Conservation (phyloP, 1,140 invertebrate genomes). For the Eurosta solidaginis region DNA sequence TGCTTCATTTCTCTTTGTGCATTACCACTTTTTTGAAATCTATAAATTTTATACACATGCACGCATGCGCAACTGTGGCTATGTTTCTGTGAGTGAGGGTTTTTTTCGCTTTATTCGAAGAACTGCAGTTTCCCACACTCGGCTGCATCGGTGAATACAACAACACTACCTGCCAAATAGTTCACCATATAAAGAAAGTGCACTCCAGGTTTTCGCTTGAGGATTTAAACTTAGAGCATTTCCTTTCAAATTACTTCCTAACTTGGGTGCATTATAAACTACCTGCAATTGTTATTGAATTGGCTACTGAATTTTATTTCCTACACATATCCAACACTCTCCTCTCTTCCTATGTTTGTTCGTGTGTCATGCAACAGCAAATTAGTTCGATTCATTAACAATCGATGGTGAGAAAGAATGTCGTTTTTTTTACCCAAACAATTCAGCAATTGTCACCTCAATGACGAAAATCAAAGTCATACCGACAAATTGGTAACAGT, state of each 20-base stretch:
- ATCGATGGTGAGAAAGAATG: background rate
- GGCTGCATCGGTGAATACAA: background rate
- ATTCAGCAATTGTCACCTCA: constrained; percentile 22
- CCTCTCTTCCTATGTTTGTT: background rate
- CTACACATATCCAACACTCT: background rate
- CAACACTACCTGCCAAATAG: background rate
- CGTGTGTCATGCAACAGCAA: background rate
- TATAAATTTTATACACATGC: background rate
- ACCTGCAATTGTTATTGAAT: background rate
- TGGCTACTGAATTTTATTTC: constrained; percentile 1
- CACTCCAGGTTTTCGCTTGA: background rate
- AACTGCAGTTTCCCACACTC: constrained; percentile 23
- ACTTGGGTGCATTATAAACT: background rate
- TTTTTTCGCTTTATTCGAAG: background rate
- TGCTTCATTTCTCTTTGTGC: background rate
- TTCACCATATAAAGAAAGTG: background rate
- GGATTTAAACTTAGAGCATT: background rate
- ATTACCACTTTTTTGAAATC: background rate
- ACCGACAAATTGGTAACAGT: constrained; percentile 14
- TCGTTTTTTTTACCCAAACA: background rate
- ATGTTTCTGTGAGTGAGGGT: background rate
- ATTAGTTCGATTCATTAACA: constrained; percentile 18
- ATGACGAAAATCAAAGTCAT: constrained; percentile 15
- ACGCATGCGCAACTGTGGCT: background rate
- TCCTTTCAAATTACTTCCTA: constrained; percentile 5